phyloP scores from a whole-genome alignment of 2,888 invertebrate species.

The Heteromyza rotundicornis region DNA sequence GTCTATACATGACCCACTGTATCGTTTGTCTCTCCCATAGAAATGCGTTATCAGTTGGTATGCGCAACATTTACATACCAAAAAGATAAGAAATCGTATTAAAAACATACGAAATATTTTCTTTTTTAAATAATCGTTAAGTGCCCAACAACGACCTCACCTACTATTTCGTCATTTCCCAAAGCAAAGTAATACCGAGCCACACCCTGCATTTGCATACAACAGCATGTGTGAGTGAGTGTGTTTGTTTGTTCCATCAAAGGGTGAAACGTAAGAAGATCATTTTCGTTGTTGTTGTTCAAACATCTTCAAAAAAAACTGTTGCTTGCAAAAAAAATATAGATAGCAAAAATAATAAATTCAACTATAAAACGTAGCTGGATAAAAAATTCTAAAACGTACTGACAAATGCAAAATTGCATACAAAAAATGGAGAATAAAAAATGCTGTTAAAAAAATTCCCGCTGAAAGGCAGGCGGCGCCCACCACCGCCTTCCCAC shows the following conservation, averaged over 20 bases:
- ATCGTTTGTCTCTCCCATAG: not conserved
- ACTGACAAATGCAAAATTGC: not conserved
- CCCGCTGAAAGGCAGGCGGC: slow-evolving; percentile 1
- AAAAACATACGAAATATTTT: not conserved
- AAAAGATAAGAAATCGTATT: not conserved
- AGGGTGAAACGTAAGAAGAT: too few species aligned
- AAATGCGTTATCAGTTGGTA: not conserved
- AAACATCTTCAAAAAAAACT: too few species aligned
- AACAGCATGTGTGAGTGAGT: too few species aligned
- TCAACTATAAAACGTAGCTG: too few species aligned
- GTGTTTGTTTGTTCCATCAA: too few species aligned
- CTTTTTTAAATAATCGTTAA: not conserved
- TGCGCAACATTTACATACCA: not conserved
- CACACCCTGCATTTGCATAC: not conserved
- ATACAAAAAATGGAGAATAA: not conserved
- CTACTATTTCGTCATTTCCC: slow-evolving; percentile 10
- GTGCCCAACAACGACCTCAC: slow-evolving; percentile 18
- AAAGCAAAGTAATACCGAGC: not conserved
- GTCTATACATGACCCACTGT: too few species aligned
- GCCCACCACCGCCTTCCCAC: not conserved
- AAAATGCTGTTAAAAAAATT: not conserved
- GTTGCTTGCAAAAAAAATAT: too few species aligned
- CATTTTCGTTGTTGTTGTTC: too few species aligned
- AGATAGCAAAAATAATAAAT: too few species aligned
- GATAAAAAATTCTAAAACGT: too few species aligned